Conservation (phyloP, 2,797 vertebrate species). For the Clarias pachynema region DNA sequence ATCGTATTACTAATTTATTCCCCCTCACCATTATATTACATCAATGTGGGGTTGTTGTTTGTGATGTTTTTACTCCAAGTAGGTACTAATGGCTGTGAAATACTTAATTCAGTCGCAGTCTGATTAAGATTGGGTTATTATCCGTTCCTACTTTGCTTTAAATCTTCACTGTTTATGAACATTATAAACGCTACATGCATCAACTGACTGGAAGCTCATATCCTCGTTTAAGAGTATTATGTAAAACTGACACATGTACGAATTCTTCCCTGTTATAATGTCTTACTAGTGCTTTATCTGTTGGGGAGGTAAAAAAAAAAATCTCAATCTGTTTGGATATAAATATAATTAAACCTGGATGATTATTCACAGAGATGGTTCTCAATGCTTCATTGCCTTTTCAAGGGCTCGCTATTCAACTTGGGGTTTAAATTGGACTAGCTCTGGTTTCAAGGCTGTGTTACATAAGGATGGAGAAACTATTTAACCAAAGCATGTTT, state of each 20-base stretch:
- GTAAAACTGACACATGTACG: neutral
- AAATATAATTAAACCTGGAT: constrained; percentile 13
- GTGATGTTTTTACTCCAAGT: too few relatives aligned
- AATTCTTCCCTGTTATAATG: neutral
- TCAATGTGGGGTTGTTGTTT: neutral
- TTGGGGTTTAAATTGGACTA: neutral
- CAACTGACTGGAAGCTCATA: too few relatives aligned
- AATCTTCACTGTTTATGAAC: neutral
- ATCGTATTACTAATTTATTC: constrained; percentile 7
- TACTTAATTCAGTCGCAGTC: neutral
- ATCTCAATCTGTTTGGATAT: neutral
- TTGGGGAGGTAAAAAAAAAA: neutral
- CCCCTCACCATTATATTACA: neutral
- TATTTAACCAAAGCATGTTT: neutral
- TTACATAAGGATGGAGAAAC: neutral
- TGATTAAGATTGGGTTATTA: neutral
- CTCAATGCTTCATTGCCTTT: neutral
- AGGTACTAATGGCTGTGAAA: neutral
- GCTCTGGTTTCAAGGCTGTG: neutral
- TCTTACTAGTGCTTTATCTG: neutral
- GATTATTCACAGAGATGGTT: constrained; percentile 10
- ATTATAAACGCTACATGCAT: neutral
- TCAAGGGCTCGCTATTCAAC: neutral
- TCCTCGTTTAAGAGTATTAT: neutral
- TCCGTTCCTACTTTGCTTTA: neutral